Percentiles rank a stretch among this genome's conserved stretches.
Conservation (phyloP, 2,888 invertebrate species). For the Drosophila putrida region DNA sequence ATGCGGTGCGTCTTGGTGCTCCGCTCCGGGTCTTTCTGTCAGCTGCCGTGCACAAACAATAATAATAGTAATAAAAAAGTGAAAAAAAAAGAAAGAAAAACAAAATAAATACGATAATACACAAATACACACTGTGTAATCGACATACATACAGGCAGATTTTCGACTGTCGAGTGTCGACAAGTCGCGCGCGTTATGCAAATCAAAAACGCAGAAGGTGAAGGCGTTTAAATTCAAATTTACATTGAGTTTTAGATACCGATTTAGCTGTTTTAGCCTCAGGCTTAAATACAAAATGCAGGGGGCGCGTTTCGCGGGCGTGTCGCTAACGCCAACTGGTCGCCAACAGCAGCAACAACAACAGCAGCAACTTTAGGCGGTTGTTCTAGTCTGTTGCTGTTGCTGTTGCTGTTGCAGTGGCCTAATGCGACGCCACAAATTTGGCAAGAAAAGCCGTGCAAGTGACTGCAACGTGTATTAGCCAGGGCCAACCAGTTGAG, state of each 20-base stretch:
- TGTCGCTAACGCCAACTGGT: slow-evolving; percentile 51
- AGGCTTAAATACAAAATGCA: slow-evolving; percentile 39
- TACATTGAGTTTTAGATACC: slow-evolving; percentile 29
- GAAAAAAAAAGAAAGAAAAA: too few species aligned
- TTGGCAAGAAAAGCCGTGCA: slow-evolving; percentile 64
- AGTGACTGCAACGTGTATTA: slow-evolving; percentile 59
- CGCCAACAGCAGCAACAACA: slow-evolving; percentile 27
- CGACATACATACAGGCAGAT: slow-evolving; percentile 15
- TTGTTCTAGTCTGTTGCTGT: slow-evolving; percentile 38
- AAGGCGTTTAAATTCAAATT: slow-evolving; percentile 50
- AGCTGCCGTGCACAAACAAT: slow-evolving; percentile 31
- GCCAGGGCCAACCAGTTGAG: slow-evolving; percentile 74
- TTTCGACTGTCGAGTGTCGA: slow-evolving; percentile 23
- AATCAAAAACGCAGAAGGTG: slow-evolving; percentile 46
- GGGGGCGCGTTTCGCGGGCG: slow-evolving; percentile 44
- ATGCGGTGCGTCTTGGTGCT: slow-evolving; percentile 19
- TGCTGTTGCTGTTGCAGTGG: slow-evolving; percentile 21
- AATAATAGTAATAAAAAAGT: slow-evolving; percentile 37
- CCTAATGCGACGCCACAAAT: slow-evolving; percentile 64
- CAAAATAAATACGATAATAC: slow-evolving; percentile 45
- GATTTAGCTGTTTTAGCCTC: slow-evolving; percentile 6
- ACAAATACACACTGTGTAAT: slow-evolving; percentile 31
- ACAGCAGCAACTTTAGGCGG: slow-evolving; percentile 24
- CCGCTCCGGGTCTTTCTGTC: slow-evolving; percentile 13
- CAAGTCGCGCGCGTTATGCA: slow-evolving; percentile 53